A percentile compares a stretch with the other conserved stretches of the same genome.
Evolutionary conservation across 2,797 vertebrate species (phyloP).

Genomic region (Helostoma temminkii): DNA sequence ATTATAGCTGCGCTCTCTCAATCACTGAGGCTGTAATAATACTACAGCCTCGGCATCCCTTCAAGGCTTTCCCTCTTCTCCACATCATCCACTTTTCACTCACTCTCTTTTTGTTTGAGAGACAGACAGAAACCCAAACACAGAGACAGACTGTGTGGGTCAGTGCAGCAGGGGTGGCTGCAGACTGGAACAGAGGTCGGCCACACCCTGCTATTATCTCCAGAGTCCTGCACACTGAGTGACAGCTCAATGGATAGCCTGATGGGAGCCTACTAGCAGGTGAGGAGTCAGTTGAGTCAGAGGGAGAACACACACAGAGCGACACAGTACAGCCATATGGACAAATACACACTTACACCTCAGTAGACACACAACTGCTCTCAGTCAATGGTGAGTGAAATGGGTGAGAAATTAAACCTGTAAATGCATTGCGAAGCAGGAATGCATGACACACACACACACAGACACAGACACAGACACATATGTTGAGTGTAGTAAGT

Average conservation of each 20-base stretch:
- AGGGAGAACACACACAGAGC: conserved; percentile 56
- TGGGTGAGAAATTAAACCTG: conserved; percentile 51
- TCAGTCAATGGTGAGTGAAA: conserved; percentile 61
- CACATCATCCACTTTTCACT: conserved; percentile 29
- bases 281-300: conserved; percentile 60
- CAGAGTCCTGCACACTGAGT: conserved; percentile 62
- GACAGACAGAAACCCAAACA: conserved; percentile 28
- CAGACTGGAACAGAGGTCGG: conserved; percentile 64
- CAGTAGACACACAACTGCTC: conserved; percentile 26
- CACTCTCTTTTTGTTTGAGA: conserved; percentile 43
- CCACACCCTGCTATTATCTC: conserved; percentile 81
- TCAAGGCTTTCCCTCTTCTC: conserved; percentile 42
- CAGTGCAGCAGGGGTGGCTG: conserved; percentile 54
- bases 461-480: conserved; percentile 25
- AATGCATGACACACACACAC: conserved; percentile 23
- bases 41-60: conserved; percentile 42
- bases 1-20: conserved; percentile 61
- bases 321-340: conserved; percentile 12
- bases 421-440: conserved; percentile 22
- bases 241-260: conserved; percentile 77
- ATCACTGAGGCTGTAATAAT: conserved; percentile 60
- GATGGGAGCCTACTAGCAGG: conserved; percentile 72
- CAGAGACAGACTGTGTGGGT: conserved; percentile 45
- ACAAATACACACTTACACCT: conserved; percentile 39
- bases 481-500: conserved; percentile 55